These are phyloP conservation scores for Peromyscus nudipes DNA, from an alignment of 2,797 vertebrate genomes.

Conservation along the genomic window DNA sequence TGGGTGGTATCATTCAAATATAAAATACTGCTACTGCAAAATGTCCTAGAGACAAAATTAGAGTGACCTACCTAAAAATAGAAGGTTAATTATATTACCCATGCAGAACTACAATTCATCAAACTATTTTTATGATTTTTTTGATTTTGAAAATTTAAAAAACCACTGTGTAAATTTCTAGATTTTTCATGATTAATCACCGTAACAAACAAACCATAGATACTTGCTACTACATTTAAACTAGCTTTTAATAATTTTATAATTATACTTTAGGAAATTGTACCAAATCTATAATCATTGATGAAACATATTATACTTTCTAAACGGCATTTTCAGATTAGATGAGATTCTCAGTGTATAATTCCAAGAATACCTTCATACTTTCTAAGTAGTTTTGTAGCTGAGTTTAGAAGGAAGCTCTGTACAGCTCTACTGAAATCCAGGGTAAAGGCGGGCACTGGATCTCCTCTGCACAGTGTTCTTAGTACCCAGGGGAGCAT, in stretches of 20 bases:
- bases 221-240: background rate
- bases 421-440: background rate
- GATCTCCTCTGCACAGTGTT: background rate
- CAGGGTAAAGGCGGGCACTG: background rate
- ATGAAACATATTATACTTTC: constrained; percentile 60
- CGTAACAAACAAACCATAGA: background rate
- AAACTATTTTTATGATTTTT: constrained; percentile 48
- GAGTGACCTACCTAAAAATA: constrained; percentile 55
- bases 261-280: constrained; percentile 51
- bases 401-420: constrained; percentile 8
- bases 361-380: constrained; percentile 35
- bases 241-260: constrained; percentile 38
- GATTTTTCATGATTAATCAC: constrained; percentile 39
- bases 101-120: constrained; percentile 26
- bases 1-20: background rate
- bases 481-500: background rate
- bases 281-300: constrained; percentile 61
- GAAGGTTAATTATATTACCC: constrained; percentile 47
- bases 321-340: constrained; percentile 65
- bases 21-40: constrained; percentile 35
- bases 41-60: constrained; percentile 57
- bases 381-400: constrained; percentile 45
- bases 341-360: constrained; percentile 40
- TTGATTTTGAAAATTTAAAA: background rate
- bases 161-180: background rate